Base-by-base conservation (phyloP, 30 jellyfish, hydroid and myxozoan species). In the Sanderia malayensis region DNA sequence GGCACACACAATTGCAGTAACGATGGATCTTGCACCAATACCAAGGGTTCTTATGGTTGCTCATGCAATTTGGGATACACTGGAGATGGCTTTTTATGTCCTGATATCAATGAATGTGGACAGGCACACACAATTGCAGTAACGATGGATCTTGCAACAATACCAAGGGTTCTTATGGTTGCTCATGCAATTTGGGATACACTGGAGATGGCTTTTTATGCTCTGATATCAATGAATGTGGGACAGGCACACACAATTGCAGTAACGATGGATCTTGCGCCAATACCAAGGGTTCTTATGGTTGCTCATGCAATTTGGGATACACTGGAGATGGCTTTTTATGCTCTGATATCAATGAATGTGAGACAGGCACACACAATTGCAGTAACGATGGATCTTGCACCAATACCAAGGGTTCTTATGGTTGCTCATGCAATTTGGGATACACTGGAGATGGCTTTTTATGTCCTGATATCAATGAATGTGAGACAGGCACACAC, bases 171-270 rank as follows among this genome's bases (percentile, higher is more conserved):
- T 41, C 55, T 8, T 67, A 67, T 41, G 7, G 6, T 8, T 67
- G 80, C 22, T 10, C 25, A 4, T 67, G 80, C 29, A 67, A 67
- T 24, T 25, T 4, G 22, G 80, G 80, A 20, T 67, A 27, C 24
- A 4, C 28, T n/a, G 80, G 80, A 23, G 24, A 30, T 33, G 80
- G 80, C 15, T 4, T 15, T 2, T 11, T 7, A 2, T 71, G 83
- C 33, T 10, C 63, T 46, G 92, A 79, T 24, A 33, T 47, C 2
- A 45, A 79, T 52, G 92, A 79, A 66, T 79, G 92, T 67, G 44
- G 9, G 11, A 33, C 18, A 18, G 27, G 8, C 17, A 61, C 15
- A 11, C 22, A 68, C 31, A 44, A 13, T 7, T 70, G 94, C 72
- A 33, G 57, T 57, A 21, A 24, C 68, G n/a, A 57, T 24, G 68